Conservation (phyloP, 2,113 vertebrate genomes). For the Cavia aperea region DNA sequence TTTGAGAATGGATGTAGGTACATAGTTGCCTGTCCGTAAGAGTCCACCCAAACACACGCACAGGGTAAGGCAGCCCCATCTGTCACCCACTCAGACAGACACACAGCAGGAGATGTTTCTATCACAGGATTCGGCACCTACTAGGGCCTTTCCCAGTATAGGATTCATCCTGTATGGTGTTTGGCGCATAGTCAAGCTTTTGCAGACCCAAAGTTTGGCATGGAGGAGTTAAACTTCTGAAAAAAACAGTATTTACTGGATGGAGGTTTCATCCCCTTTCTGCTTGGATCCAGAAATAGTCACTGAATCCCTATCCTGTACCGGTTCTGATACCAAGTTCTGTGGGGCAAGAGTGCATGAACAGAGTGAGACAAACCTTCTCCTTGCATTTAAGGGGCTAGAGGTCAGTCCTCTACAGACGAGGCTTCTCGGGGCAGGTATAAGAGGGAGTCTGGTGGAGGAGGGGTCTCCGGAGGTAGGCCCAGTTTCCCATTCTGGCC, state of each 20-base stretch:
- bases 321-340: background rate
- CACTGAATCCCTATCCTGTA: background rate
- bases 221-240: background rate
- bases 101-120: background rate
- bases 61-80: background rate
- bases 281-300: background rate
- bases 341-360: background rate
- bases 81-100: background rate
- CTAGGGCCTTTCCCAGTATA: background rate
- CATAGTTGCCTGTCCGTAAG: no score
- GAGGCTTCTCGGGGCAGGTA: background rate
- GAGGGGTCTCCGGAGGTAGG: background rate
- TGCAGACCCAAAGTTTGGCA: background rate
- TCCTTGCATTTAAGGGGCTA: background rate
- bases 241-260: background rate
- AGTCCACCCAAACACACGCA: background rate
- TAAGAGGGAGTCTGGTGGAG: background rate
- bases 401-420: background rate
- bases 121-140: background rate
- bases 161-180: background rate
- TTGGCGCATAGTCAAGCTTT: background rate
- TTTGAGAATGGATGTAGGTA: background rate
- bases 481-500: background rate
- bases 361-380: background rate
- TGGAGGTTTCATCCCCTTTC: background rate